Evolutionary conservation across 2,888 invertebrate species (phyloP).

Genomic region (Himalopsyche tibetana): DNA sequence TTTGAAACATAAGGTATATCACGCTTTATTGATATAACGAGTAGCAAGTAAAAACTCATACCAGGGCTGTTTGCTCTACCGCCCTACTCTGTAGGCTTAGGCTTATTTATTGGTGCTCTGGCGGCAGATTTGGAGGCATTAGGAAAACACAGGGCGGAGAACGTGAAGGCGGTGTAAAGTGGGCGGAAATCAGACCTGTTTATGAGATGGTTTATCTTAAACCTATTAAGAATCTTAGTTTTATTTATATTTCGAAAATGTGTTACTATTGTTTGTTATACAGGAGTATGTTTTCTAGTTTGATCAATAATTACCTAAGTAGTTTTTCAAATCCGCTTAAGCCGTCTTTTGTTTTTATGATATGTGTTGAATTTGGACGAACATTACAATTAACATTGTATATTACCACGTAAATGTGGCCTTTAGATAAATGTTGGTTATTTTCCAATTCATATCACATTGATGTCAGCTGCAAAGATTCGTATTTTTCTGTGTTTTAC

Average conservation of each 20-base stretch:
- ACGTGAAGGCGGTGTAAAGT: constrained; percentile 40
- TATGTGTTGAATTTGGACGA: no score
- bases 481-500: no score
- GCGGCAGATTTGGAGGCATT: constrained; percentile 50
- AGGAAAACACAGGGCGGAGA: constrained; percentile 39
- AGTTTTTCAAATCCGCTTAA: no score
- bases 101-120: constrained; percentile 55
- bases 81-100: constrained; percentile 46
- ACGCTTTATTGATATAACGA: constrained; percentile 10
- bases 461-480: no score
- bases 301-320: no score
- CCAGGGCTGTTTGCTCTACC: constrained; percentile 11
- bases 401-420: no score
- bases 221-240: constrained; percentile 46
- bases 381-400: no score
- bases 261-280: background rate
- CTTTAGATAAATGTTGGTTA: no score
- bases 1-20: background rate
- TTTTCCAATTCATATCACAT: no score
- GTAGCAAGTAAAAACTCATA: background rate
- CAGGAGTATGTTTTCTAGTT: background rate
- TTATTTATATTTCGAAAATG: constrained; percentile 42
- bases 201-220: constrained; percentile 46
- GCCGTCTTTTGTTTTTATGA: no score
- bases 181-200: constrained; percentile 44